Evolutionary conservation across 2,888 invertebrate species (phyloP), one percentile per base, ranked within the genome.

Genomic region (Zygaena filipendulae): DNA sequence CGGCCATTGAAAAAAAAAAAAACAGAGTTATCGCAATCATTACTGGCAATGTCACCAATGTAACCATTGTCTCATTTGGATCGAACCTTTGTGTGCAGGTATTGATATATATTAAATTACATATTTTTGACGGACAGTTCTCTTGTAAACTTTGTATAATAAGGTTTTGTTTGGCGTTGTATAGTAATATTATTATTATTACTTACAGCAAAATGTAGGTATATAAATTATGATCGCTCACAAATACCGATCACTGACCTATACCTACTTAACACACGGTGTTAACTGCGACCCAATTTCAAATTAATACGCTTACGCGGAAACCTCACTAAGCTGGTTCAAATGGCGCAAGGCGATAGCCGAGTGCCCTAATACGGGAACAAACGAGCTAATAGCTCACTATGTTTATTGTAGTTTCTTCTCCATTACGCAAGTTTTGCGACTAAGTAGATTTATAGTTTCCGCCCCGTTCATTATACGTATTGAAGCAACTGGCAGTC

Each of bases 381-480:
- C 36, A 57, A 60, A 59, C 52, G 51, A 52, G 45, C 59, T 59
- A 63, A 64, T 56, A 55, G 50, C 48, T 52, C 43, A 53, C 55
- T 53, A 58, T 63, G 61, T 62, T 64, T 67, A 62, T 59, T 63
- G 58, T 56, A 58, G 59, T 69, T 62, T 52, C 56, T 54, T 63
- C 59, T 56, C 57, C 54, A 69, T 75, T 74, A 67, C 56, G 58
- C 52, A 72, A 79, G 61, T 77, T 77, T 69, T 41, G 56, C 62
- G 54, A 69, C 61, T 69, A 64, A 71, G 51, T 63, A 71, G 69
- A 79, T 79, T 79, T 79, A 79, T 75, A 67, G 74, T 75, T 75
- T 79, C 79, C 79, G 61, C 77, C 77, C 60, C 56, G 68, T 72
- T 79, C 77, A 77, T 79, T 79, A 79, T 69, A 60, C 57, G 75